Conservation (phyloP, 2,113 vertebrate species). For the Eira barbara region DNA sequence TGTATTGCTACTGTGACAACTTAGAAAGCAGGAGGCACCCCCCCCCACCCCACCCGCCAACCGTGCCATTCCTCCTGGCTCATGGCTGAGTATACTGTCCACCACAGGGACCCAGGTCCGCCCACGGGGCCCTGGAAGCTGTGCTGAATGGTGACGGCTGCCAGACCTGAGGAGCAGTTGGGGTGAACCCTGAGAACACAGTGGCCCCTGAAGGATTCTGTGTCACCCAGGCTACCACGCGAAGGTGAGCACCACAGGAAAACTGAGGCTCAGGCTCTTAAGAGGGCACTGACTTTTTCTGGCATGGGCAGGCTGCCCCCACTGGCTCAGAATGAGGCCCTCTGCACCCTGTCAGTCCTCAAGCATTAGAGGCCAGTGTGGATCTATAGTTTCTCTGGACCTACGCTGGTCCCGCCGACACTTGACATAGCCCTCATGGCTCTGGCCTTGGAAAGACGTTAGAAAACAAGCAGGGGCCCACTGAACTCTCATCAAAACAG, state of each 20-base stretch:
- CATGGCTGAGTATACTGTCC: not conserved
- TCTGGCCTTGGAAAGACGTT: not conserved
- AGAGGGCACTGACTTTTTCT: not conserved
- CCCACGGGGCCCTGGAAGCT: not conserved
- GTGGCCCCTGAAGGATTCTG: not conserved
- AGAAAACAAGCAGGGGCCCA: not conserved
- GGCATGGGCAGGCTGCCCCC: not conserved
- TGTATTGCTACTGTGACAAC: no score
- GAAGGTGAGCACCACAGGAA: not conserved
- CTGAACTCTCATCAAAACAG: not conserved
- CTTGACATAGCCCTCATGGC: rapidly evolving
- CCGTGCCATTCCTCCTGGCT: not conserved
- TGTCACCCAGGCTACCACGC: not conserved
- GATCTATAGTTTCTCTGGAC: not conserved
- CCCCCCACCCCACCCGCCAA: no score
- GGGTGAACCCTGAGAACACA: not conserved
- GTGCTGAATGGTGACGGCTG: not conserved
- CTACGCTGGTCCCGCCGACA: rapidly evolving
- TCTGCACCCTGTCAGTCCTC: not conserved
- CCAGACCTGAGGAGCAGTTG: not conserved
- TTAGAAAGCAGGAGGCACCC: not conserved
- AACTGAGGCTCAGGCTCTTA: not conserved
- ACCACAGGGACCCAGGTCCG: not conserved
- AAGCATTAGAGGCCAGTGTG: not conserved
- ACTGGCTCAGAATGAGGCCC: not conserved